Percentiles rank a stretch among this genome's conserved stretches.
Evolutionary conservation across 2,888 invertebrate genomes (phyloP).

Genomic region (Eutolmus rufibarbis): DNA sequence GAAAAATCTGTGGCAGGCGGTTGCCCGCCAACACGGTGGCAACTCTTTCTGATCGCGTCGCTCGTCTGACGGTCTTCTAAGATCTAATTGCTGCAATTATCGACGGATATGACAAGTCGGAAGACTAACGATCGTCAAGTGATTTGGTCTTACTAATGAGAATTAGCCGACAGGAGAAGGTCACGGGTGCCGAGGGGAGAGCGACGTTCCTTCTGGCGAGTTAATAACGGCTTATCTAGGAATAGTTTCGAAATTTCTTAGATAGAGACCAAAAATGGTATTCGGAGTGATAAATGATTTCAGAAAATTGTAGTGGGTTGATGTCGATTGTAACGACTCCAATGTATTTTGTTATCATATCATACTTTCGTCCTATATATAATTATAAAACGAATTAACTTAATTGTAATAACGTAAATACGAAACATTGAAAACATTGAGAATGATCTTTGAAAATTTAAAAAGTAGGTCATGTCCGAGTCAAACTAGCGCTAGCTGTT

Average conservation of each 20-base stretch:
- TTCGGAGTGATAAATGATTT: background rate
- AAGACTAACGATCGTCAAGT: background rate
- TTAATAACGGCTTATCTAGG: background rate
- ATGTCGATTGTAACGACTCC: background rate
- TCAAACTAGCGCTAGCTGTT: too few species aligned
- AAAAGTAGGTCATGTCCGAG: too few species aligned
- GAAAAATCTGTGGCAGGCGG: background rate
- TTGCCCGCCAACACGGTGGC: background rate
- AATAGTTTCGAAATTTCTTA: background rate
- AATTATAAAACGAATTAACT: too few species aligned
- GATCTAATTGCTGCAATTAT: background rate
- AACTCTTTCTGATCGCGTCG: background rate
- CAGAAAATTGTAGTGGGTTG: background rate
- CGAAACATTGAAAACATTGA: too few species aligned
- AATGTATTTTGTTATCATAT: too few species aligned
- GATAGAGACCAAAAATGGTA: background rate
- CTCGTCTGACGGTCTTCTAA: background rate
- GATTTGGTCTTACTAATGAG: background rate
- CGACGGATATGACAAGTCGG: background rate
- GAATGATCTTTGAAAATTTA: too few species aligned
- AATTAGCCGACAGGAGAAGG: background rate
- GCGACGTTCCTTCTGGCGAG: background rate
- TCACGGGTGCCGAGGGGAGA: background rate
- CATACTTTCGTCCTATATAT: too few species aligned
- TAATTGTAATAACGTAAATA: too few species aligned